A percentile compares a stretch with the other conserved stretches of the same genome.
Conservation (phyloP, 2,888 invertebrate species). For the Galerucella pusilla region DNA sequence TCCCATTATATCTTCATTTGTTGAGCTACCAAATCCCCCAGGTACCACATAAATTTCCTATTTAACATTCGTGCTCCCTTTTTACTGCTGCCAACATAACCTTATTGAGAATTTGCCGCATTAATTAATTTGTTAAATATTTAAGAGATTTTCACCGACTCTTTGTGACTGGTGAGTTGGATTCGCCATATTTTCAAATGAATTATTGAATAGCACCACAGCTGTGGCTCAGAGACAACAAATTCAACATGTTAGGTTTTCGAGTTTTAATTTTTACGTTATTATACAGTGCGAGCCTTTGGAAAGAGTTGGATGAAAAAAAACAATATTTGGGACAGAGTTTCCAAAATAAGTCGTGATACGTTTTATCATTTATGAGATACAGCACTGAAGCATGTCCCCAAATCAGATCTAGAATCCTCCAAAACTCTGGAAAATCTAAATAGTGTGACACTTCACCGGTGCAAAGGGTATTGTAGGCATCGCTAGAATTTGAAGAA, state of each 20-base stretch:
- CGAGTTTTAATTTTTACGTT: background rate
- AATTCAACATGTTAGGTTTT: background rate
- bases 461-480: too few species aligned
- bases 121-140: constrained; percentile 14
- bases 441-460: too few species aligned
- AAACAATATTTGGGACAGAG: too few species aligned
- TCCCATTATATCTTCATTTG: background rate
- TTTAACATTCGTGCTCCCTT: constrained; percentile 6
- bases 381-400: too few species aligned
- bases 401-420: too few species aligned
- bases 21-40: background rate
- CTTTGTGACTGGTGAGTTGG: background rate
- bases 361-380: too few species aligned
- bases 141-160: background rate
- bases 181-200: constrained; percentile 7
- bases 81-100: background rate
- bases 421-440: too few species aligned
- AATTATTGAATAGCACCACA: constrained; percentile 7
- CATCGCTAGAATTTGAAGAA: too few species aligned
- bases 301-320: background rate
- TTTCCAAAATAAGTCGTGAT: too few species aligned
- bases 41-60: constrained; percentile 7
- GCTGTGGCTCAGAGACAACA: background rate
- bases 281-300: background rate
- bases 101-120: background rate